A percentile compares a stretch with the other conserved stretches of the same genome.
Evolutionary conservation across 2,888 invertebrate species (phyloP).

Genomic region (Yponomeuta malinellus): DNA sequence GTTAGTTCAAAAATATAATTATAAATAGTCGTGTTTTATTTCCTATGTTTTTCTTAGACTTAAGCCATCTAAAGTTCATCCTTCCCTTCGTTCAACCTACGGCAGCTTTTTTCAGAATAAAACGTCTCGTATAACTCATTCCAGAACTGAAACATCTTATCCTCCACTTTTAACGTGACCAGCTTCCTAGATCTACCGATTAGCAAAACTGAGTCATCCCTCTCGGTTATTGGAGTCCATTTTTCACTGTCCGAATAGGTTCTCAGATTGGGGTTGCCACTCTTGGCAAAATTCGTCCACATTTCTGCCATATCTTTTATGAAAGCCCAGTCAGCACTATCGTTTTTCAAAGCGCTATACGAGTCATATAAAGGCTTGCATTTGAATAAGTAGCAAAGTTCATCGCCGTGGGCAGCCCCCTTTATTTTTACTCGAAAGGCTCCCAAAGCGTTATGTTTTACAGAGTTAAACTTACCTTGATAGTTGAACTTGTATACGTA

Average conservation of each 20-base stretch:
- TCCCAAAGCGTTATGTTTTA: constrained; percentile 46
- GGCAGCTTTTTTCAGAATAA: constrained; percentile 40
- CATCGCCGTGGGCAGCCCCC: constrained; percentile 68
- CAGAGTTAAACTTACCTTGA: constrained; percentile 52
- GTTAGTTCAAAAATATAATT: too few species aligned
- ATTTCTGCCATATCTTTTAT: constrained; percentile 52
- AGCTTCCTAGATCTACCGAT: constrained; percentile 41
- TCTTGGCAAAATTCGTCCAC: constrained; percentile 72
- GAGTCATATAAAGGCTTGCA: constrained; percentile 58
- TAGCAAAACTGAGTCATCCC: constrained; percentile 38
- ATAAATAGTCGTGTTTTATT: too few species aligned
- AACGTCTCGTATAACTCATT: constrained; percentile 44
- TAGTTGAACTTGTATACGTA: constrained; percentile 69
- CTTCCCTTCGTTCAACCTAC: constrained; percentile 24
- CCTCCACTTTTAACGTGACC: constrained; percentile 36
- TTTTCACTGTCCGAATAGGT: constrained; percentile 30
- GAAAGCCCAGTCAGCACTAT: constrained; percentile 42
- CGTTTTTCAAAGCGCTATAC: constrained; percentile 42
- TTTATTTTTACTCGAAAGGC: constrained; percentile 38
- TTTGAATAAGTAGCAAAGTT: constrained; percentile 64
- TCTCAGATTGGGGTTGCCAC: constrained; percentile 48
- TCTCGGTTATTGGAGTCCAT: constrained; percentile 47
- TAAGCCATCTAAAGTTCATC: constrained; percentile 43
- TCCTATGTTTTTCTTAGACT: too few species aligned
- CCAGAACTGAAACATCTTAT: constrained; percentile 52